These are phyloP conservation scores for Trimorus sp. DNA, from an alignment of 2,888 invertebrate genomes.

Conservation along the genomic window DNA sequence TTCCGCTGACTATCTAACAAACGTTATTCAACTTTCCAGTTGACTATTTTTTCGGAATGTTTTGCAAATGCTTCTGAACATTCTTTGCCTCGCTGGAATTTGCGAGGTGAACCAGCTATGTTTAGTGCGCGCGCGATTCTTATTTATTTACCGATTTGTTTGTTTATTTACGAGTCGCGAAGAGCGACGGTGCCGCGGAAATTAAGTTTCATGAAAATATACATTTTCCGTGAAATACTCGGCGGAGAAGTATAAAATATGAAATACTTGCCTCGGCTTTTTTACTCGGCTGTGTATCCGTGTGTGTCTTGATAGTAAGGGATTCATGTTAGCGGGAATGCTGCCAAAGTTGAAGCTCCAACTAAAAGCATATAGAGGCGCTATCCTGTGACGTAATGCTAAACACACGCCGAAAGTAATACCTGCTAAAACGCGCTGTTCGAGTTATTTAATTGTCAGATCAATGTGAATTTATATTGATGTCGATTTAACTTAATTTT, in stretches of 20 bases:
- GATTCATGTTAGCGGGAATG: constrained; percentile 41
- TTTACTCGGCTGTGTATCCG: not conserved
- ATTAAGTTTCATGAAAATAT: constrained; percentile 28
- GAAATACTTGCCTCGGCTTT: constrained; percentile 14
- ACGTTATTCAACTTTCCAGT: no score
- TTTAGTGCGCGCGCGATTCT: not conserved
- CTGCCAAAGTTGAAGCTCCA: constrained; percentile 38
- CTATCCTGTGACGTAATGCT: constrained; percentile 39
- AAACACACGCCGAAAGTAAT: constrained; percentile 26
- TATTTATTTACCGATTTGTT: not conserved
- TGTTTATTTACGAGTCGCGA: not conserved
- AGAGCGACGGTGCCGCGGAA: constrained; percentile 2
- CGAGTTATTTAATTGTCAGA: not conserved
- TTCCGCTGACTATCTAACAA: no score
- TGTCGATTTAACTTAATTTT: no score
- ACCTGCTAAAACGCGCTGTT: constrained; percentile 1
- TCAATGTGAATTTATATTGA: no score
- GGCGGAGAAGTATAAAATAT: constrained; percentile 27
- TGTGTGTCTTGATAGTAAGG: constrained; percentile 19
- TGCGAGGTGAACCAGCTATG: no score
- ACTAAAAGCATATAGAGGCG: constrained; percentile 33
- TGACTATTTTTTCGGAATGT: no score
- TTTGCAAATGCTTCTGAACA: no score
- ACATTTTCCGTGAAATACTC: constrained; percentile 24
- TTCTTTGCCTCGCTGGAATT: no score